Percentiles rank a stretch among this genome's conserved stretches.
These are phyloP conservation scores for Drosophila biarmipes DNA, from an alignment of 1,140 invertebrate species.

Conservation along the genomic window DNA sequence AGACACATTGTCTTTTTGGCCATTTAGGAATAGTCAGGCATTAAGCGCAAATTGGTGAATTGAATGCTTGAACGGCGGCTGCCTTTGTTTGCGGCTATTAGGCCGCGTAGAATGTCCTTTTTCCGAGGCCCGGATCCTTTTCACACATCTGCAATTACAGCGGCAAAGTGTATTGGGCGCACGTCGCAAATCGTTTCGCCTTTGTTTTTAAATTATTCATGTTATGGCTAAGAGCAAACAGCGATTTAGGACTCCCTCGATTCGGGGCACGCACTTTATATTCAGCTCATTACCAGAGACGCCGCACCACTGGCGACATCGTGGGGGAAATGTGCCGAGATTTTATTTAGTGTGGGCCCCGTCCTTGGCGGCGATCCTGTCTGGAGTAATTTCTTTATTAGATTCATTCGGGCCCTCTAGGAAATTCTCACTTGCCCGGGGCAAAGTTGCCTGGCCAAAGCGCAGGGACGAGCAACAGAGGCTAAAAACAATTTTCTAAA, in stretches of 20 bases:
- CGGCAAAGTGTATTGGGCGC: conserved; percentile 45
- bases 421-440: conserved; percentile 38
- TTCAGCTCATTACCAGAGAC: conserved; percentile 75
- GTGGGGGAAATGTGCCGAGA: conserved; percentile 21
- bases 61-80: conserved; percentile 35
- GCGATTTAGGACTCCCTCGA: conserved; percentile 48
- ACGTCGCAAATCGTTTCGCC: conserved; percentile 45
- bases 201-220: conserved; percentile 74
- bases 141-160: conserved; percentile 53
- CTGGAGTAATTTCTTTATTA: conserved; percentile 82
- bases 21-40: conserved; percentile 48
- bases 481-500: conserved; percentile 79
- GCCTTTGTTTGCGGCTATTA: conserved; percentile 34
- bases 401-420: conserved; percentile 63
- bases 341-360: conserved; percentile 55
- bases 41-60: conserved; percentile 51
- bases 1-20: conserved; percentile 20
- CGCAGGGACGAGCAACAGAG: conserved; percentile 25
- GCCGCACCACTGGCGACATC: conserved; percentile 67
- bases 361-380: conserved; percentile 48
- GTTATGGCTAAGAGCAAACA: conserved; percentile 67
- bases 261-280: conserved; percentile 68
- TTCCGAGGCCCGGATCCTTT: conserved; percentile 14
- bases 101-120: conserved; percentile 25
- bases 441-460: not conserved